These are phyloP conservation scores for Pelecanus crispus DNA, from an alignment of 2,113 vertebrate genomes.

Conservation along the genomic window DNA sequence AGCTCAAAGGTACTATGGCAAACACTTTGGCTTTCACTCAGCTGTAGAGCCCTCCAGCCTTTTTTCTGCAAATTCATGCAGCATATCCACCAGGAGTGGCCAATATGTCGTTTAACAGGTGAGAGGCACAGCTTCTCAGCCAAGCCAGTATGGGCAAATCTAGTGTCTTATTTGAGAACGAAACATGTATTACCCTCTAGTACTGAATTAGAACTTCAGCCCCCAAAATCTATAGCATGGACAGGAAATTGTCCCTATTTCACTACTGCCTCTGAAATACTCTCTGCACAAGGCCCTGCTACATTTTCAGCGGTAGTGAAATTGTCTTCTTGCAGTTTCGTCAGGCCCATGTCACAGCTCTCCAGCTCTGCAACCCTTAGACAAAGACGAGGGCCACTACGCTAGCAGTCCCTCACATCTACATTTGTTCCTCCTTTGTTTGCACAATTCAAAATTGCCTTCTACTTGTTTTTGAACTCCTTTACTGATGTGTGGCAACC, in stretches of 20 bases:
- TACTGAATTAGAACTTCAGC: neutral
- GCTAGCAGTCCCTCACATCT: neutral
- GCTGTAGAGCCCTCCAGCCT: neutral
- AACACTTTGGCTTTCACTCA: neutral
- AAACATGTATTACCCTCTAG: neutral
- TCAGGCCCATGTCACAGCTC: neutral
- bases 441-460: neutral
- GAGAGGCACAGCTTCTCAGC: neutral
- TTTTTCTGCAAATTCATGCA: neutral
- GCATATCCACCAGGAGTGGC: neutral
- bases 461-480: neutral
- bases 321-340: neutral
- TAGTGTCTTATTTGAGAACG: neutral
- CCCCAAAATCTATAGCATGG: neutral
- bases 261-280: neutral
- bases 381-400: neutral
- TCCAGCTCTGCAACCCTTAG: neutral
- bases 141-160: neutral
- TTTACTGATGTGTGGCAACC: neutral
- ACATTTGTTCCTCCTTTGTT: neutral
- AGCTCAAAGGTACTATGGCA: neutral
- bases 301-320: neutral
- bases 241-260: neutral
- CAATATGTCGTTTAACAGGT: neutral
- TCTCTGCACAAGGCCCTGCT: neutral